Percentiles rank a stretch among this genome's conserved stretches.
Conservation (phyloP, 2,797 vertebrate genomes). For the Cuculus canorus region DNA sequence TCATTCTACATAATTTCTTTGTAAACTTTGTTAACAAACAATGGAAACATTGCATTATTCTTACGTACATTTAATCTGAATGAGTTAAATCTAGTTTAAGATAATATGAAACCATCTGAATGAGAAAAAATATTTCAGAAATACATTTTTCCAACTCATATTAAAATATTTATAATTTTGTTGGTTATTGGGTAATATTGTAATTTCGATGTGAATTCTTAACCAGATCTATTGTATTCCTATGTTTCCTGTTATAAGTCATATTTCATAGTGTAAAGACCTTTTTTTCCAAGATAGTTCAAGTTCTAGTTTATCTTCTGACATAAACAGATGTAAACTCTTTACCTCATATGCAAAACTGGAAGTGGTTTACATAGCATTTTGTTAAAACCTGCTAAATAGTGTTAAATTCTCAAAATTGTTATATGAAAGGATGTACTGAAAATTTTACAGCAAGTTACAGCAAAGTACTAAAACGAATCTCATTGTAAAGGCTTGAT, state of each 20-base stretch:
- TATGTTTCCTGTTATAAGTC: background rate
- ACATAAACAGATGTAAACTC: background rate
- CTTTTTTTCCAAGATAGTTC: background rate
- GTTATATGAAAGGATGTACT: background rate
- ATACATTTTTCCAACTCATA: background rate
- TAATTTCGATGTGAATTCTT: too few relatives aligned
- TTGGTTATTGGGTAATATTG: background rate
- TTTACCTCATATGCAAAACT: background rate
- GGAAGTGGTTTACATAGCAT: background rate
- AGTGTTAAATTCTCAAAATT: background rate
- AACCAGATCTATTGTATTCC: background rate
- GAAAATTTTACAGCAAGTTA: background rate
- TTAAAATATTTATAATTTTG: accelerated
- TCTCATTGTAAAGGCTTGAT: background rate
- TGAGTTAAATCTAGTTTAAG: background rate
- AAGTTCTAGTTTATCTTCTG: background rate
- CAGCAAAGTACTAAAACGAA: background rate
- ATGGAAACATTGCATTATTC: background rate
- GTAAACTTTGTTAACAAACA: background rate
- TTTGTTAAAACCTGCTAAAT: background rate
- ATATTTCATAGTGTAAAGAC: background rate
- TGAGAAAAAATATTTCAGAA: background rate
- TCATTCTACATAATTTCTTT: background rate
- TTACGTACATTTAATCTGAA: background rate
- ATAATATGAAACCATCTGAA: background rate